Conservation (phyloP, 2,797 vertebrate genomes). For the Anguilla megastoma region DNA sequence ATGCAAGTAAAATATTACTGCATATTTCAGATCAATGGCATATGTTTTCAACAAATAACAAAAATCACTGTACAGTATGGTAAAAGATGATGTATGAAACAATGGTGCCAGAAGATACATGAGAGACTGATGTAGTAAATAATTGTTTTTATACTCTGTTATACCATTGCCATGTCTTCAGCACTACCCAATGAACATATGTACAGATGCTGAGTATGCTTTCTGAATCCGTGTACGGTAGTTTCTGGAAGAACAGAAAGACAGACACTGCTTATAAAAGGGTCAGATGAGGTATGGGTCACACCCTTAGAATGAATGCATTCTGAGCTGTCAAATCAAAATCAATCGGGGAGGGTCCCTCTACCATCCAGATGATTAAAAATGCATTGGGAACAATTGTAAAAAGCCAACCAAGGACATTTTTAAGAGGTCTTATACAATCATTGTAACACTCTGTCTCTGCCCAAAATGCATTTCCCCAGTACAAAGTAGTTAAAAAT, state of each 20-base stretch:
- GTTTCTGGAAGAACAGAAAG: neutral
- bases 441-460: neutral
- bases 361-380: neutral
- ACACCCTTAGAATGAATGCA: neutral
- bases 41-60: neutral
- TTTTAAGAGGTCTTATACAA: neutral
- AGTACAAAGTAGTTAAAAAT: constrained; percentile 5
- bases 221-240: neutral
- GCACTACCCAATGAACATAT: neutral
- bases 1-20: constrained; percentile 12
- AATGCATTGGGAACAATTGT: neutral
- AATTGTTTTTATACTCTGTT: too few species aligned
- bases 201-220: neutral
- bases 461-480: neutral
- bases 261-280: neutral
- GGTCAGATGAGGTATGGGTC: neutral
- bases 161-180: neutral
- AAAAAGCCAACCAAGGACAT: neutral
- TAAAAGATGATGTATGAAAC: neutral
- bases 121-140: neutral
- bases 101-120: neutral
- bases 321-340: neutral
- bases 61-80: neutral
- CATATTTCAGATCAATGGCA: neutral
- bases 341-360: neutral